A percentile compares a stretch with the other conserved stretches of the same genome.
Conservation (phyloP, 2,113 vertebrate species). For the Pseudopipra pipra region DNA sequence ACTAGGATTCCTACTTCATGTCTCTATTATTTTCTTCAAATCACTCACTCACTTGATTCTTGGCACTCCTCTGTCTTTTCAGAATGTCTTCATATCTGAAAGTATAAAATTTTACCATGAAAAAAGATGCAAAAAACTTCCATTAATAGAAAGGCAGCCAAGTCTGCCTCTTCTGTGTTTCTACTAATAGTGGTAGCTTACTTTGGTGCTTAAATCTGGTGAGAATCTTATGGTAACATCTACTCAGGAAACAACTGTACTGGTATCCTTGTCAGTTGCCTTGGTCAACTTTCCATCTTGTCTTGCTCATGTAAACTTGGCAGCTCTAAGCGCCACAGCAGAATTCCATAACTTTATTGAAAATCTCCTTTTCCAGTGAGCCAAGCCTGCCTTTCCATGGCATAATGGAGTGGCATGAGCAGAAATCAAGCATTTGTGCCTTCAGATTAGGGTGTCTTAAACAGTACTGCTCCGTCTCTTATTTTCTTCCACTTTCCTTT, state of each 20-base stretch:
- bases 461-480: fast-evolving
- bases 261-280: not conserved
- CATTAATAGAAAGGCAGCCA: not conserved
- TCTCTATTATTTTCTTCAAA: not conserved
- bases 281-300: not conserved
- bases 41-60: not conserved
- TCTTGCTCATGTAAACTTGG: not conserved
- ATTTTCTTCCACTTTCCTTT: not conserved
- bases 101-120: not conserved
- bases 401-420: not conserved
- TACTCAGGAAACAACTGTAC: not conserved
- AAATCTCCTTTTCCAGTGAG: not conserved
- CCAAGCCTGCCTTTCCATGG: not conserved
- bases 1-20: not conserved
- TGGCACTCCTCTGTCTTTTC: not conserved
- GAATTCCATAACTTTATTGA: not conserved
- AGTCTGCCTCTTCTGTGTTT: not conserved
- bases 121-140: not conserved
- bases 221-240: fast-evolving
- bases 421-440: not conserved
- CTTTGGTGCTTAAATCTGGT: not conserved
- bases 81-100: not conserved
- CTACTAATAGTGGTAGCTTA: not conserved
- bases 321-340: not conserved
- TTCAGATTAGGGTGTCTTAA: not conserved